Conservation (phyloP, 2,888 invertebrate genomes). For the Pyrocoelia pectoralis region DNA sequence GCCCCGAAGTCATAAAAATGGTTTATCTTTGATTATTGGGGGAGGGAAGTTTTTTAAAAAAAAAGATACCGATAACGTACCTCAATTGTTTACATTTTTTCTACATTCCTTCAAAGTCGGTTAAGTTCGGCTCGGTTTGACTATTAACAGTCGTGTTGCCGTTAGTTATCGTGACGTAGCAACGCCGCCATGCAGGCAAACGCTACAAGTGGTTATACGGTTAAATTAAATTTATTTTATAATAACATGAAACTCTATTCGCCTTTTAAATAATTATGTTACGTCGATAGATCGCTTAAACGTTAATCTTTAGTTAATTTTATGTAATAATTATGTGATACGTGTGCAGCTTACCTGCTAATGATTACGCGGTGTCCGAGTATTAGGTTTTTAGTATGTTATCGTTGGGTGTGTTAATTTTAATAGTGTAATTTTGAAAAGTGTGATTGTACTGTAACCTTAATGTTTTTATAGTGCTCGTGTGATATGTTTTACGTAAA, state of each 20-base stretch:
- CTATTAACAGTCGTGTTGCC: conserved; percentile 16
- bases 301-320: background rate
- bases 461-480: conserved; percentile 12
- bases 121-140: conserved; percentile 6
- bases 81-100: conserved; percentile 8
- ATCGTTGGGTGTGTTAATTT: conserved; percentile 29
- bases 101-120: conserved; percentile 9
- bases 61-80: background rate
- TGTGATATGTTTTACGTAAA: conserved; percentile 34
- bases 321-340: conserved; percentile 17
- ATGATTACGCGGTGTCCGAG: conserved; percentile 14
- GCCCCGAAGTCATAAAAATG: no score
- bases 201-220: conserved; percentile 53
- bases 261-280: conserved; percentile 17
- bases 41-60: no score
- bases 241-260: conserved; percentile 12
- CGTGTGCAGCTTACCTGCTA: conserved; percentile 13
- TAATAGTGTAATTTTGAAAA: conserved; percentile 9
- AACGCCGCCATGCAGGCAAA: conserved; percentile 48
- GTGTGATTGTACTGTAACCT: conserved; percentile 16
- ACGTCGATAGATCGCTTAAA: conserved; percentile 9
- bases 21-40: no score
- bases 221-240: conserved; percentile 20
- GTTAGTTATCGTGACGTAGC: conserved; percentile 45
- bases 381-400: conserved; percentile 26